Conservation (phyloP, 2,113 vertebrate genomes). For the Haliaeetus leucogaster region DNA sequence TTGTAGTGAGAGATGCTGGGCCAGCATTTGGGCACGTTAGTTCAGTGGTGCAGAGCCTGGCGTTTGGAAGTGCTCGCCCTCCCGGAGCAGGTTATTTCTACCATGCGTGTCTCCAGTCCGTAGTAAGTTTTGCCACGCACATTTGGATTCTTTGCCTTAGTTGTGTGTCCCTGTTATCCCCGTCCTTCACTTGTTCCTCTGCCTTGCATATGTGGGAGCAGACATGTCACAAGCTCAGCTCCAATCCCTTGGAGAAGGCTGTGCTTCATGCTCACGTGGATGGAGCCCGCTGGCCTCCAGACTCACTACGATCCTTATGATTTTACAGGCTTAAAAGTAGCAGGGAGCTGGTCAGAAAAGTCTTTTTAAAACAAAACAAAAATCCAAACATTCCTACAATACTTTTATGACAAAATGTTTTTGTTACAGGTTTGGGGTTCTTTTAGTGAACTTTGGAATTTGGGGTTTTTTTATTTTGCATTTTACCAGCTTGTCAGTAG, state of each 20-base stretch:
- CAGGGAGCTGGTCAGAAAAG: background rate
- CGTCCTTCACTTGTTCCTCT: background rate
- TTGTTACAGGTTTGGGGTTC: background rate
- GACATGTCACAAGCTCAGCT: background rate
- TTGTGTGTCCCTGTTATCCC: background rate
- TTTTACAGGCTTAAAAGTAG: background rate
- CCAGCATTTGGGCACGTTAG: fast-evolving
- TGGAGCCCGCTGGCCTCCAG: background rate
- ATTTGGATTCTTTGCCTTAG: background rate
- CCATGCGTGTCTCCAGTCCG: fast-evolving
- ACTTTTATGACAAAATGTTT: background rate
- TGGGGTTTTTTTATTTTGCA: background rate
- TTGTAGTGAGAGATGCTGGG: too few relatives aligned
- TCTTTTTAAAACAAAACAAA: background rate
- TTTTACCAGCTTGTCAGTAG: background rate
- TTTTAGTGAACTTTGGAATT: background rate
- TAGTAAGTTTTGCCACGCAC: background rate
- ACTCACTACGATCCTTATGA: background rate
- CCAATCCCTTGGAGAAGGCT: background rate
- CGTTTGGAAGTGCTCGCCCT: fast-evolving
- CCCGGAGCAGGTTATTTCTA: fast-evolving
- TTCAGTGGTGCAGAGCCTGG: background rate
- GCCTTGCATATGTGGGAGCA: background rate
- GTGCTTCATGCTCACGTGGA: background rate
- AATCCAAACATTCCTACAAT: background rate